Evolutionary conservation across 1,140 invertebrate species (phyloP), one percentile per base, ranked within the genome.

Genomic region (Stenopsyche tienmushanensis): DNA sequence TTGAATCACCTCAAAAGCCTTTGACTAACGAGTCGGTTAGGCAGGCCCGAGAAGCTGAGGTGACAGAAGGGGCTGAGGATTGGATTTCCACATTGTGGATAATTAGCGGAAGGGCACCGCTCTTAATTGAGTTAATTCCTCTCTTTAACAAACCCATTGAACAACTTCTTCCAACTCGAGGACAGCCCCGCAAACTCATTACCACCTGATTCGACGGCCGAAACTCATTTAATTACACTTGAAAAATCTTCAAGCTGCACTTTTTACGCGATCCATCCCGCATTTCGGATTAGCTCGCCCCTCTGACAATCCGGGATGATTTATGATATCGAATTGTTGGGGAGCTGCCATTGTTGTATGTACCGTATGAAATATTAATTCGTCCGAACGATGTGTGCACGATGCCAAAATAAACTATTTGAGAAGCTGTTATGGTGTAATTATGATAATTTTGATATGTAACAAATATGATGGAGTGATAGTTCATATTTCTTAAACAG

Each of bases 21-120:
- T 60, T 60, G 57, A 60, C 57, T 60, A 60, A 60, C 57, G 57
- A 60, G 47, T 60, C 57, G 57, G 57, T 60, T 60, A 60, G 57
- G 57, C 21, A 20, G 47, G 15, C 15, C 15, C 3, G 15, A 20
- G 47, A 10, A 13, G 47, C 15, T 10, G 47, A 13, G 29, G 29
- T 2, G 17, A 10, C 15, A 23, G 47, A 10, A 1, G 15, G 8
- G 47, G 23, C 47, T 50, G 47, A 50, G 23, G 26, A 25, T 10
- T 21, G 50, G 23, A 55, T 55, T 55, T 55, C 10, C 55, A 45
- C 55, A 44, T 45, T 58, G 55, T 13, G 55, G 55, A 42, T 58
- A 58, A 58, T 58, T 58, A 58, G 55, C 52, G 49, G 49, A 13
- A 5, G 15, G 50, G 23, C 3, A 2, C 25, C 29, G 17, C 13